Base-by-base conservation (phyloP, 1,140 invertebrate genomes). In the Drosophila oshimai region DNA sequence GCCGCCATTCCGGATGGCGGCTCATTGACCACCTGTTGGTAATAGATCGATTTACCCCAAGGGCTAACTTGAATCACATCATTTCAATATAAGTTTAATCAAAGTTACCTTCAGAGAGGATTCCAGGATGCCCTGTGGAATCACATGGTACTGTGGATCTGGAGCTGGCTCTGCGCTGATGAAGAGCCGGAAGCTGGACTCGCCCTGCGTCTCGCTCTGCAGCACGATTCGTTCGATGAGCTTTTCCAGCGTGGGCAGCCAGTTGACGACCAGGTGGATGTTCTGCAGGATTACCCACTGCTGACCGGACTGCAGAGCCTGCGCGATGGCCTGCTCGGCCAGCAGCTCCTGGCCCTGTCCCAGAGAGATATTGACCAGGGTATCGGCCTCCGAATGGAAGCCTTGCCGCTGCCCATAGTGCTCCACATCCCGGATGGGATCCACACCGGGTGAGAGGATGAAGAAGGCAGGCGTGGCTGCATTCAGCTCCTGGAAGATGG, bases 241-340 rank as follows among this genome's bases (percentile, higher is more conserved):
- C 91, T 98, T 99, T 87, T 99, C 98, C 6, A 99, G 92, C 0
- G 93, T 95, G 1, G 95, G 92, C 6, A 99, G 91, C 98, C 98
- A 99, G 78, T 95, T 97, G 12, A 94, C 94, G 0, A 99, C 98
- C 24, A 99, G 92, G 92, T 99, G 98, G 26, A 99, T 95, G 91
- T 99, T 99, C 93, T 98, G 93, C 13, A 94, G 92, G 24, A 99
- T 96, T 3, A 99, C 97, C 98, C 98, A 99, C 80, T 99, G 96
- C 73, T 98, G 95, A 0, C 98, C 98, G 39, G 95, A 91, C 4
- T 91, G 91, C 0, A 96, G 93, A 0, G 97, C 95, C 1, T 95
- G 79, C 17, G 95, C 93, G 92, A 99, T 95, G 1, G 96, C 95
- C 68, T 94, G 92, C 88, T 99, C 97, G 1, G 98, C 98, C 1